phyloP scores from a whole-genome alignment of 2,888 invertebrate species.

The Branchipolynoe longqiensis region DNA sequence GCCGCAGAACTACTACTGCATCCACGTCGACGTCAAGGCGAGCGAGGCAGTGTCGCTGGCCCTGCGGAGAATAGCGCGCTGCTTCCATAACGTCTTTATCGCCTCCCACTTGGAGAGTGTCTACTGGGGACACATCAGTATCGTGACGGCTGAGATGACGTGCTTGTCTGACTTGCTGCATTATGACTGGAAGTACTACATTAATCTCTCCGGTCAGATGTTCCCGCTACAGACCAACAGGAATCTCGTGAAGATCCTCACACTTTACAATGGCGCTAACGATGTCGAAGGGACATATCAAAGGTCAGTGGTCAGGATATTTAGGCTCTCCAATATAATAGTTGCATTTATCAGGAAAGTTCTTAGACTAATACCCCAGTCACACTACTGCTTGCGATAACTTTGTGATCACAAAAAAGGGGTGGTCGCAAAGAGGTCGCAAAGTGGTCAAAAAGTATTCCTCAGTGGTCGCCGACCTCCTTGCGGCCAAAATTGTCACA shows the following conservation, averaged over 20 bases:
- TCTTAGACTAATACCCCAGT: no score
- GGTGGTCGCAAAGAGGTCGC: no score
- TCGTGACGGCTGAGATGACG: conserved; percentile 73
- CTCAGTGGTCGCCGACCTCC: no score
- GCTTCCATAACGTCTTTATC: conserved; percentile 79
- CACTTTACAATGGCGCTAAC: conserved; percentile 75
- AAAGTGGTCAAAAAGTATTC: no score
- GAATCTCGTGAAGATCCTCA: conserved; percentile 76
- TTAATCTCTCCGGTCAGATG: conserved; percentile 78
- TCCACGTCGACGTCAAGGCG: conserved; percentile 77
- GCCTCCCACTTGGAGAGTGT: conserved; percentile 69
- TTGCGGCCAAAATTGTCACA: no score
- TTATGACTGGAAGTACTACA: conserved; percentile 77
- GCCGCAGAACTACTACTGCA: conserved; percentile 78
- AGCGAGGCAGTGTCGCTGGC: conserved; percentile 67
- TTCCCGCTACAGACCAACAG: conserved; percentile 77
- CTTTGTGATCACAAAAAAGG: no score
- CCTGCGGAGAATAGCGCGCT: conserved; percentile 70
- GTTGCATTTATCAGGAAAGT: no score
- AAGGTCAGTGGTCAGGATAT: conserved; percentile 69
- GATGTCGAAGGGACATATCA: conserved; percentile 71
- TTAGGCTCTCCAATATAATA: no score
- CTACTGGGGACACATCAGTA: conserved; percentile 73
- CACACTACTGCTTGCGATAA: no score
- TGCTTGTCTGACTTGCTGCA: conserved; percentile 72